phyloP scores from a whole-genome alignment of 2,888 invertebrate species.

The Zaprionus bogoriensis region DNA sequence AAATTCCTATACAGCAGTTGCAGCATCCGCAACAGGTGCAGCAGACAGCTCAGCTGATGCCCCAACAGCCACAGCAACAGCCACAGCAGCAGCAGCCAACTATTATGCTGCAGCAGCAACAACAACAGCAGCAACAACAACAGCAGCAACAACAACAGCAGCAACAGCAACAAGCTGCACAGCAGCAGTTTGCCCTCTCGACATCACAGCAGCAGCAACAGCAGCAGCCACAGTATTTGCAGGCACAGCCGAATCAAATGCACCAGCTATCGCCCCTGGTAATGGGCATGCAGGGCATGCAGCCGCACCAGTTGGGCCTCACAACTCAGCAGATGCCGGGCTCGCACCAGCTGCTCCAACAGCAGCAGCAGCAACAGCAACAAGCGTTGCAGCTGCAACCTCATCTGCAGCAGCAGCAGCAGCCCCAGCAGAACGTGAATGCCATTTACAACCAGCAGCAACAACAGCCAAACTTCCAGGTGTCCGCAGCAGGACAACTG shows the following conservation, averaged over 20 bases:
- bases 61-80: conserved; percentile 43
- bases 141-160: conserved; percentile 53
- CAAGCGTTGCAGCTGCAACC: conserved; percentile 45
- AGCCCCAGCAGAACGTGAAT: conserved; percentile 38
- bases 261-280: conserved; percentile 48
- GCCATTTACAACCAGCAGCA: conserved; percentile 67
- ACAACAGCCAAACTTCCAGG: conserved; percentile 45
- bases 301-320: conserved; percentile 49
- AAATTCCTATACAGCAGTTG: conserved; percentile 40
- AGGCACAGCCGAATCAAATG: conserved; percentile 60
- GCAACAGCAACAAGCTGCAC: conserved; percentile 44
- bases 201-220: conserved; percentile 50
- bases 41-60: conserved; percentile 32
- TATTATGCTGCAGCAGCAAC: conserved; percentile 54
- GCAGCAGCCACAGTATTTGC: conserved; percentile 56
- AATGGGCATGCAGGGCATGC: conserved; percentile 47
- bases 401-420: conserved; percentile 56
- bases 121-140: conserved; percentile 48
- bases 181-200: conserved; percentile 53
- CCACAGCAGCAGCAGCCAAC: conserved; percentile 41
- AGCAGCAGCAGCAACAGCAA: conserved; percentile 60
- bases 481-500: conserved; percentile 56
- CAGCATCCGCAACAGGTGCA: conserved; percentile 53
- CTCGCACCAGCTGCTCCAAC: conserved; percentile 55
- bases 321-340: conserved; percentile 44